Evolutionary conservation across 1,140 invertebrate species (phyloP).

Genomic region (Drosophila rhopaloa): DNA sequence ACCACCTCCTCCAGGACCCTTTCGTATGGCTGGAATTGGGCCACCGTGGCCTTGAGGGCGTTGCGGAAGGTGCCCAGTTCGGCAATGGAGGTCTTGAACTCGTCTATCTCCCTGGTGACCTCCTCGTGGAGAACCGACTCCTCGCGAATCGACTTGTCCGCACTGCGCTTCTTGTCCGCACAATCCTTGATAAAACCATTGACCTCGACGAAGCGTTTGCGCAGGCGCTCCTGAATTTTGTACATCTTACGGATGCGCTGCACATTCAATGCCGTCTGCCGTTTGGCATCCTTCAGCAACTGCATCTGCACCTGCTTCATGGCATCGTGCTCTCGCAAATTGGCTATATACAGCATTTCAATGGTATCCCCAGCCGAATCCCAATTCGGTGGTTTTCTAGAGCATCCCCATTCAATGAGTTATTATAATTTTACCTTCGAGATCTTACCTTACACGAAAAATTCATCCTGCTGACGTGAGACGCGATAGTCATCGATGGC

Average conservation of each 20-base stretch:
- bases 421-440: neutral
- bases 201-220: conserved; percentile 69
- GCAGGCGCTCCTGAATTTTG: conserved; percentile 60
- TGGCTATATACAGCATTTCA: conserved; percentile 70
- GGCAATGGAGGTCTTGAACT: conserved; percentile 35
- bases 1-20: conserved; percentile 72
- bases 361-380: conserved; percentile 68
- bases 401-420: neutral
- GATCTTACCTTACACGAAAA: conserved; percentile 57
- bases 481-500: conserved; percentile 57
- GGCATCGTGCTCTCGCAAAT: conserved; percentile 63
- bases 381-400: conserved; percentile 71
- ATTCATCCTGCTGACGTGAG: conserved; percentile 65
- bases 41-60: conserved; percentile 56
- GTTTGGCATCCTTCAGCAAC: conserved; percentile 57
- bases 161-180: conserved; percentile 60
- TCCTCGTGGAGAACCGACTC: conserved; percentile 46
- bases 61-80: conserved; percentile 39
- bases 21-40: conserved; percentile 73
- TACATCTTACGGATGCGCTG: conserved; percentile 68
- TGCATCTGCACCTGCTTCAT: conserved; percentile 65
- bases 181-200: conserved; percentile 77
- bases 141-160: conserved; percentile 56
- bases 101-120: conserved; percentile 41
- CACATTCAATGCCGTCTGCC: conserved; percentile 48